Evolutionary conservation across 2,888 invertebrate genomes (phyloP).

Genomic region (Mactromeris polynyma): DNA sequence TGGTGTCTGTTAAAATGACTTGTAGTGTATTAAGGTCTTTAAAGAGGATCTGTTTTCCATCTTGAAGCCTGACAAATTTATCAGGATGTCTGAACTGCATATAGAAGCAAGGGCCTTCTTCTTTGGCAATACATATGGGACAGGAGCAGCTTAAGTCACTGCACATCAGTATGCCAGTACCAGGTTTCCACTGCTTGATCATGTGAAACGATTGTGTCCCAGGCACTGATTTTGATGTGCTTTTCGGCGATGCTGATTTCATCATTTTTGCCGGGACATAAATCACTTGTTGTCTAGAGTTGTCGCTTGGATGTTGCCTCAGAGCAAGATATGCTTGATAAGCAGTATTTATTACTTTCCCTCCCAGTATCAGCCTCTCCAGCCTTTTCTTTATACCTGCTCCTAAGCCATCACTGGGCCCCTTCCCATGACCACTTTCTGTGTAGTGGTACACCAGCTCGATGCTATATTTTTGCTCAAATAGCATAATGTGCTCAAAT

Average conservation of each 20-base stretch:
- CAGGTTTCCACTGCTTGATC: neutral
- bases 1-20: too few relatives aligned
- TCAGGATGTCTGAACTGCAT: too few relatives aligned
- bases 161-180: neutral
- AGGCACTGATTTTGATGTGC: too few relatives aligned
- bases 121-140: neutral
- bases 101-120: neutral
- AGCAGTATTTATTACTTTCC: too few relatives aligned
- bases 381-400: neutral
- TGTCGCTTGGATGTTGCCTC: too few relatives aligned
- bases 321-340: too few relatives aligned
- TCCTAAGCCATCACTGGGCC: neutral
- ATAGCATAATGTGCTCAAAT: neutral
- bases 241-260: too few relatives aligned
- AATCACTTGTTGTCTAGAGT: too few relatives aligned
- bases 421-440: neutral
- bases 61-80: too few relatives aligned
- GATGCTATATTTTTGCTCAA: neutral
- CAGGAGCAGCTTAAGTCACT: neutral
- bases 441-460: neutral
- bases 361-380: neutral
- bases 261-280: too few relatives aligned
- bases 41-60: too few relatives aligned
- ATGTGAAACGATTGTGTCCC: neutral
- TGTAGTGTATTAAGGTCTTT: too few relatives aligned